Conservation (phyloP, 2,797 vertebrate genomes). For the Acropternis orthonyx region DNA sequence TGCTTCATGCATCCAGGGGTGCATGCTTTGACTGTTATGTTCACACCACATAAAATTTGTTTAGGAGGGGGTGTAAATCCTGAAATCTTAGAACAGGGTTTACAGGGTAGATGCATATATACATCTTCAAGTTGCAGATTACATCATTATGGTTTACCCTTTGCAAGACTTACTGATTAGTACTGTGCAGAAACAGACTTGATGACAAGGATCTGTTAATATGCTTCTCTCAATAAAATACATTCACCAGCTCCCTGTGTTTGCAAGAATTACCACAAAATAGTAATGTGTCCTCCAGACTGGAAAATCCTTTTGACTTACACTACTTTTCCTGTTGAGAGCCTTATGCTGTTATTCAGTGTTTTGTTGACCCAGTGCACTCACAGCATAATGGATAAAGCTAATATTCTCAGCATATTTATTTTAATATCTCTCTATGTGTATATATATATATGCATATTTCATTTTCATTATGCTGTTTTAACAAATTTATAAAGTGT, state of each 20-base stretch:
- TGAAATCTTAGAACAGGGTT: background rate
- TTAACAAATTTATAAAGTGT: background rate
- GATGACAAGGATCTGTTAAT: background rate
- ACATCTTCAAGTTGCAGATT: background rate
- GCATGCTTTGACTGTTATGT: background rate
- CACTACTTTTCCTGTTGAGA: background rate
- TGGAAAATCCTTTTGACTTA: background rate
- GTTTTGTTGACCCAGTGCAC: background rate
- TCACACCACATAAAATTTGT: background rate
- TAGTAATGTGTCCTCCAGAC: background rate
- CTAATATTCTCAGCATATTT: background rate
- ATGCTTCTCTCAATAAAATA: background rate
- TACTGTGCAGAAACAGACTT: background rate
- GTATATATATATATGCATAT: background rate
- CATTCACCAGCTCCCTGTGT: background rate
- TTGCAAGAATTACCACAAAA: background rate
- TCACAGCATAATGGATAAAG: background rate
- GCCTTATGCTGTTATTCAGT: background rate
- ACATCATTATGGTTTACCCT: background rate
- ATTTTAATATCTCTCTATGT: background rate
- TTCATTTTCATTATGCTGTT: background rate
- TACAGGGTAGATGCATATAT: background rate
- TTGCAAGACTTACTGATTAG: background rate
- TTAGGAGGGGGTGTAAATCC: background rate
- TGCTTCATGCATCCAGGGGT: background rate